A percentile compares a stretch with the other conserved stretches of the same genome.
Evolutionary conservation across 2,888 invertebrate genomes (phyloP).

Genomic region (Trichogramma evanescens): DNA sequence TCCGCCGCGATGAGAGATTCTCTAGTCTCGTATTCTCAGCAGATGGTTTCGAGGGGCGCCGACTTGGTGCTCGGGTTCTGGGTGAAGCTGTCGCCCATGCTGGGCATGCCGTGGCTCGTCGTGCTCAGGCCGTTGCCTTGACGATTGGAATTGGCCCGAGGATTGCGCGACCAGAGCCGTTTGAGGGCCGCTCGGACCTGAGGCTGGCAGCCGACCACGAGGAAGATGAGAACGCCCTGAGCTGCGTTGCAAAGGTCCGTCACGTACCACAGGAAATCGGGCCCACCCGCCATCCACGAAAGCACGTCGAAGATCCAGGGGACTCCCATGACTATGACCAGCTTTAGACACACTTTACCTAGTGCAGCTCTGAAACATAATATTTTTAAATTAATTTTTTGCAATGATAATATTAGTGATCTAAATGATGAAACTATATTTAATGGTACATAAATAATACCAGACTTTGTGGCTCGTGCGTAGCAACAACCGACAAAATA

Average conservation of each 20-base stretch:
- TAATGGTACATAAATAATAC: too few relatives aligned
- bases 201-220: slow-evolving; percentile 83
- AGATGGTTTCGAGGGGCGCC: slow-evolving; percentile 54
- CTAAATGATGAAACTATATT: too few relatives aligned
- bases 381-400: too few relatives aligned
- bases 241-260: slow-evolving; percentile 79
- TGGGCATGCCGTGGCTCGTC: slow-evolving; percentile 74
- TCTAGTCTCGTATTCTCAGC: slow-evolving; percentile 34
- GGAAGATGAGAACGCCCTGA: slow-evolving; percentile 82
- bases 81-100: slow-evolving; percentile 70
- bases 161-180: slow-evolving; percentile 56
- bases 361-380: slow-evolving; percentile 62
- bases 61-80: slow-evolving; percentile 61
- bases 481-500: too few relatives aligned
- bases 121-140: slow-evolving; percentile 63
- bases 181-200: slow-evolving; percentile 67
- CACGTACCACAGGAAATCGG: slow-evolving; percentile 73
- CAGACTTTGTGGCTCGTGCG: too few relatives aligned
- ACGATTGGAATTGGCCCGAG: slow-evolving; percentile 52
- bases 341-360: slow-evolving; percentile 77
- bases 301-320: slow-evolving; percentile 74
- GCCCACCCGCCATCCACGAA: slow-evolving; percentile 77
- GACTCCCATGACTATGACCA: slow-evolving; percentile 75
- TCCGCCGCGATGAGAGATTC: too few relatives aligned
- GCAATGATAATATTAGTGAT: too few relatives aligned